phyloP scores from a whole-genome alignment of 1,140 invertebrate species.

The Trichonephila clavipes region DNA sequence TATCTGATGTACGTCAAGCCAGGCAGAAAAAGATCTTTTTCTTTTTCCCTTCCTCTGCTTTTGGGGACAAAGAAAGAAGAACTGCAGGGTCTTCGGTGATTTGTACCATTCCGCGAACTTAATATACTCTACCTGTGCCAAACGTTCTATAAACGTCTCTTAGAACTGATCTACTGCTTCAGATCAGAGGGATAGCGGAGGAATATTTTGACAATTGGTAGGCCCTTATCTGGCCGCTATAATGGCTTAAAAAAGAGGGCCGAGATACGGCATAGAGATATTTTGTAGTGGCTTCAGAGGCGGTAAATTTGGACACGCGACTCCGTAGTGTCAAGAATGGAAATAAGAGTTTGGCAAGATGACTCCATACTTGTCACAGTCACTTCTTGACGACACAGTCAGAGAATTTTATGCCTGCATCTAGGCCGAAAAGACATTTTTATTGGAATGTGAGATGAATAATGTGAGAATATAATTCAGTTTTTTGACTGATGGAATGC shows the following conservation, averaged over 20 bases:
- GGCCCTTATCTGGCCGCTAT: slow-evolving; percentile 41
- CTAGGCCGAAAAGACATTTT: slow-evolving; percentile 13
- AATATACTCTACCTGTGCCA: slow-evolving; percentile 60
- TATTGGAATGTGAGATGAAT: slow-evolving; percentile 24
- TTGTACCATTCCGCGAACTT: slow-evolving; percentile 47
- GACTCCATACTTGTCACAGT: slow-evolving; percentile 33
- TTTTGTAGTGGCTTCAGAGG: slow-evolving; percentile 29
- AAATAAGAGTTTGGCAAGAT: slow-evolving; percentile 46
- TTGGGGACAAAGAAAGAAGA: not conserved
- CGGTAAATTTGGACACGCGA: slow-evolving; percentile 56
- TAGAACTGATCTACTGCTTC: slow-evolving; percentile 11
- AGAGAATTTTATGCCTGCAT: slow-evolving; percentile 29
- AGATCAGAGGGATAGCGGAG: slow-evolving; percentile 53
- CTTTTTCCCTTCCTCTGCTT: not conserved
- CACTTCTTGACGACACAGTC: slow-evolving; percentile 33
- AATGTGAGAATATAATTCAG: slow-evolving; percentile 58
- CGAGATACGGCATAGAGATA: slow-evolving; percentile 36
- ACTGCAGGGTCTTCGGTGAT: slow-evolving; percentile 40
- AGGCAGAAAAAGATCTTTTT: not conserved
- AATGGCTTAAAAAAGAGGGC: slow-evolving; percentile 6
- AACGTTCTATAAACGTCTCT: slow-evolving; percentile 71
- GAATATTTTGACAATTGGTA: slow-evolving; percentile 69
- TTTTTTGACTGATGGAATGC: slow-evolving; percentile 45
- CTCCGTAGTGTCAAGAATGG: slow-evolving; percentile 51
- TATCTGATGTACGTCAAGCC: slow-evolving; percentile 53